Evolutionary conservation across 1,140 invertebrate genomes (phyloP).

Genomic region (Apis florea): DNA sequence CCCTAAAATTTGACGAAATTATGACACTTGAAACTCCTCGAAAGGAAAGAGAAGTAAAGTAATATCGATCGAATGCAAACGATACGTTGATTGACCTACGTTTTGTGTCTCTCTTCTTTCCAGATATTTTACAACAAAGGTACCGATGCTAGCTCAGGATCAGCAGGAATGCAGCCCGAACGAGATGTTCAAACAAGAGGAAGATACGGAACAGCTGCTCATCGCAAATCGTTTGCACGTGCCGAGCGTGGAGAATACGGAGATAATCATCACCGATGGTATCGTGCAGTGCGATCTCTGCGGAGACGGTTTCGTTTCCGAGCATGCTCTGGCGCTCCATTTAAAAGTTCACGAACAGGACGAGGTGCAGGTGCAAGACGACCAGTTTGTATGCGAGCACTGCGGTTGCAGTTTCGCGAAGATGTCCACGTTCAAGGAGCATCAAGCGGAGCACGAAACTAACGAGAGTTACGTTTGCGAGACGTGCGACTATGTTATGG

Average conservation of each 20-base stretch:
- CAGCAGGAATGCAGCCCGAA: slow-evolving; percentile 56
- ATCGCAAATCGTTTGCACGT: slow-evolving; percentile 54
- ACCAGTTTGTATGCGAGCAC: slow-evolving; percentile 71
- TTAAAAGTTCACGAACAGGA: slow-evolving; percentile 53
- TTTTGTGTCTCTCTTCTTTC: slow-evolving; percentile 77
- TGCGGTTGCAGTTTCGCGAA: slow-evolving; percentile 73
- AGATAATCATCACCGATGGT: slow-evolving; percentile 54
- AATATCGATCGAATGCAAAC: slow-evolving; percentile 16
- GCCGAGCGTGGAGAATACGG: slow-evolving; percentile 54
- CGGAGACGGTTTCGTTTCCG: slow-evolving; percentile 75
- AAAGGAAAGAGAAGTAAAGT: slow-evolving; percentile 42
- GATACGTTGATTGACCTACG: slow-evolving; percentile 65
- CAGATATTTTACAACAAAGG: slow-evolving; percentile 78
- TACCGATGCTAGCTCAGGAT: slow-evolving; percentile 65
- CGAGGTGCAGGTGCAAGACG: slow-evolving; percentile 22
- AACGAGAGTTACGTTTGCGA: slow-evolving; percentile 71
- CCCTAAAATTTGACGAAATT: slow-evolving; percentile 37
- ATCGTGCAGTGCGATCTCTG: slow-evolving; percentile 72
- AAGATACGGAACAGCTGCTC: slow-evolving; percentile 65
- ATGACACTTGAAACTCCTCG: background rate
- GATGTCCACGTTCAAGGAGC: slow-evolving; percentile 63
- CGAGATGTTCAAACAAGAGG: slow-evolving; percentile 66
- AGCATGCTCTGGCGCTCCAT: slow-evolving; percentile 72
- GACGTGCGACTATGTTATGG: slow-evolving; percentile 72
- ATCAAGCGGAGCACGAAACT: slow-evolving; percentile 65